A percentile compares a stretch with the other conserved stretches of the same genome.
Conservation (phyloP, 2,888 invertebrate genomes). For the Heliconius ismenius region DNA sequence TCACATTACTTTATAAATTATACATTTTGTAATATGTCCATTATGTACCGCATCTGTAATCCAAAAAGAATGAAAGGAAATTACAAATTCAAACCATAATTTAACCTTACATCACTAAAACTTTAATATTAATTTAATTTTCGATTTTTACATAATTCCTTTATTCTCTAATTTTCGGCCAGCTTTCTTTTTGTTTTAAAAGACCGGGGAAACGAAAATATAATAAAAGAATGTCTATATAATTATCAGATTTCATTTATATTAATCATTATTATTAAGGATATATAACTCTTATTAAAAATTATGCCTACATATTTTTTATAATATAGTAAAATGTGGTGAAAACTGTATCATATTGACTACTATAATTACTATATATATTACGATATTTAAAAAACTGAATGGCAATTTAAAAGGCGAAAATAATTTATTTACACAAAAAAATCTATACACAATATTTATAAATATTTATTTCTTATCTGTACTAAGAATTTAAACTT, state of each 20-base stretch:
- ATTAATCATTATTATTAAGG: neutral
- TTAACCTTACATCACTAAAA: neutral
- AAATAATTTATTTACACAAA: conserved; percentile 1
- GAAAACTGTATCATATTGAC: neutral
- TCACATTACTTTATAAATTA: too few relatives aligned
- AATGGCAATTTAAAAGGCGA: conserved; percentile 1
- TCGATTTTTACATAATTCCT: neutral
- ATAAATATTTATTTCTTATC: neutral
- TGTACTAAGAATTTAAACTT: neutral
- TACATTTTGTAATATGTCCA: neutral
- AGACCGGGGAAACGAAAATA: neutral
- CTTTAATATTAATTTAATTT: neutral
- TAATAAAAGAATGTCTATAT: neutral
- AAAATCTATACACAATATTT: conserved; percentile 7
- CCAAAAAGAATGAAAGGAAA: neutral
- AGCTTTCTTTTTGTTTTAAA: neutral
- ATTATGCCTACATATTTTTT: conserved; percentile 1
- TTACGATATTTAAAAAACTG: neutral
- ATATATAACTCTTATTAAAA: conserved; percentile 4
- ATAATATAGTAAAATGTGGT: neutral
- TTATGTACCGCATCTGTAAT: neutral
- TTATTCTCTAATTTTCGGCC: neutral
- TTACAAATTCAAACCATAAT: neutral
- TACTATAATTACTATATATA: too few relatives aligned
- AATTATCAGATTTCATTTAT: neutral